Evolutionary conservation across 2,113 vertebrate species (phyloP), one percentile per base, ranked within the genome.

Genomic region (Puma concolor): DNA sequence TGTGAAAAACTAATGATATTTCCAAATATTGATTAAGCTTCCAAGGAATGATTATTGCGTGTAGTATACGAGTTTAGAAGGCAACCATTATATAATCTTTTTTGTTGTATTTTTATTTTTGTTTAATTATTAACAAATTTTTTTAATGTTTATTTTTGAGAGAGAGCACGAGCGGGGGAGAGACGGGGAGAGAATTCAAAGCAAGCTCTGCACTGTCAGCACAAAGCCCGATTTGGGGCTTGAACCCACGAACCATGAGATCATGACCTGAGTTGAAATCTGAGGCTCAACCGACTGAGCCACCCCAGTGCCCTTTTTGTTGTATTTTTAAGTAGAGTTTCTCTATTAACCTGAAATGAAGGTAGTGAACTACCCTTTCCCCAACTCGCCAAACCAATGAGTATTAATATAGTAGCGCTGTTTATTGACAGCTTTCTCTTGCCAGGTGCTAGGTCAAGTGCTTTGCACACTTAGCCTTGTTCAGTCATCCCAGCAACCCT

Each of bases 251-350:
- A 60, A 60, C 21, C 57, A 23, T 60, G 57, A 60, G 57, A 60
- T 60, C 57, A 21, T 60, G 57, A 60, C 57, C 57, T 23, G 57
- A 60, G 57, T 60, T 60, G 57, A 60, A 60, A 60, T 19, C 57
- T 9, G 57, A 60, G 57, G 57, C 57, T 60, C 57, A 21, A 60
- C 57, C 17, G 21, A 23, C 57, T 9, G 57, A 60, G 57, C 57
- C 57, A 60, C 8, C 57, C 54, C 21, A 8, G 57, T 8, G 21
- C 57, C 57, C 57, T 64, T 87, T 82, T 94, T 93, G 41, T 80
- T 81, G 27, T 92, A 60, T 82, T 94, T 90, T 88, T 88, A 95
- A 96, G 33, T 64, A 85, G 36, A 84, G 57, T 36, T 85, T 97
- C 81, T 93, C 25, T 94, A 0, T 95, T 85, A 94, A 69, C 67